Base-by-base conservation (phyloP, 1,140 invertebrate species). In the Dendroctonus valens region DNA sequence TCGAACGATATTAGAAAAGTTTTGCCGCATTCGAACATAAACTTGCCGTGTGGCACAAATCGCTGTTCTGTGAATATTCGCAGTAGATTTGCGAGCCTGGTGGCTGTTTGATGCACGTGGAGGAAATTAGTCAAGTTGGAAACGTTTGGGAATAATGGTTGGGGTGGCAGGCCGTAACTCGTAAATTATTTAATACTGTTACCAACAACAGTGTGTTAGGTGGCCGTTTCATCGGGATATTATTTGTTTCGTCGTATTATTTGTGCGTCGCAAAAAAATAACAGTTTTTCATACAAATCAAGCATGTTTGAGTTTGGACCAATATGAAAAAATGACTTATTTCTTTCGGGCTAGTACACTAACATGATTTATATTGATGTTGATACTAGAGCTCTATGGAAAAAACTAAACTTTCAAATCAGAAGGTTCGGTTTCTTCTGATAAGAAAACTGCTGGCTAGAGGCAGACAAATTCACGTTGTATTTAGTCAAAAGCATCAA, bases 11-110 rank as follows among this genome's bases (percentile, higher is more conserved):
- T 66, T 66, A 60, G 55, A 66, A 66, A 66, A 66, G 38, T 66
- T 66, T 60, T 59, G 64, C 57, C 64, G 64, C 64, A 66, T 66
- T 59, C 49, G 57, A 59, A 59, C 64, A 66, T 66, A 66, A 65
- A 66, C 49, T 59, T 59, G 39, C 48, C 62, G 52, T 52, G 64
- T 54, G 64, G 64, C 64, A 41, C 41, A 59, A 66, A 66, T 59
- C 64, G 64, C n/a, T 59, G 48, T 59, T 59, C 64, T 66, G 64
- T 66, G 64, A 59, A 66, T 66, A 66, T 66, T 66, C 64, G 64
- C 48, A 59, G 64, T 59, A 66, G 49, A 66, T 66, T 66, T 65
- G 52, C 63, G 26, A 58, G 53, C 39, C 12, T 39, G 8, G 40
- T 53, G 62, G 40, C 46, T 41, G 57, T 66, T 66, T 66, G 64